Conservation (phyloP, 2,888 invertebrate species). For the Pollenia labialis region DNA sequence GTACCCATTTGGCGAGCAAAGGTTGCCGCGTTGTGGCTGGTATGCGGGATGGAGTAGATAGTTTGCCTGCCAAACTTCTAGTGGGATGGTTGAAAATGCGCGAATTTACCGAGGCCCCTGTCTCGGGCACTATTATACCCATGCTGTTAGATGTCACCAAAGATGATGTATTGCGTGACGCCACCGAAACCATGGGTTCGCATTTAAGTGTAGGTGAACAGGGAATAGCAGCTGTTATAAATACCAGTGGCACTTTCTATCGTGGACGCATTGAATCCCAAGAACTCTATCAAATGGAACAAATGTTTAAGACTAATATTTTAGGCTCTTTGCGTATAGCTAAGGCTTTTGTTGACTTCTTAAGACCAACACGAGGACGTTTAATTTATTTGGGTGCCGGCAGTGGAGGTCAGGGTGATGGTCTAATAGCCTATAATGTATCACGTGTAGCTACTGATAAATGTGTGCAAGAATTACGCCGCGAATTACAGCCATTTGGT, state of each 20-base stretch:
- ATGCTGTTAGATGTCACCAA: conserved; percentile 91
- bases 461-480: conserved; percentile 89
- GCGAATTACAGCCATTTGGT: conserved; percentile 88
- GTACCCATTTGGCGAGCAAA: conserved; percentile 88
- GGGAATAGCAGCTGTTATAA: conserved; percentile 91
- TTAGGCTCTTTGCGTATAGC: conserved; percentile 90
- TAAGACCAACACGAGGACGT: conserved; percentile 87
- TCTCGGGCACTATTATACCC: conserved; percentile 87
- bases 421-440: conserved; percentile 86
- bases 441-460: conserved; percentile 92
- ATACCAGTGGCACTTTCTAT: conserved; percentile 91
- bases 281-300: conserved; percentile 87
- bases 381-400: conserved; percentile 88
- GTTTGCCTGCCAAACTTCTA: conserved; percentile 87
- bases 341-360: conserved; percentile 89
- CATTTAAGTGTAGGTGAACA: conserved; percentile 93
- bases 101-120: conserved; percentile 84
- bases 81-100: conserved; percentile 87
- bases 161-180: conserved; percentile 91
- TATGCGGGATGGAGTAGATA: conserved; percentile 86
- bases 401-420: conserved; percentile 79
- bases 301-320: conserved; percentile 88
- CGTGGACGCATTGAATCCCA: conserved; percentile 89
- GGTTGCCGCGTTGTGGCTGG: conserved; percentile 93
- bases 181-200: conserved; percentile 90